Evolutionary conservation across 2,797 vertebrate genomes (phyloP), one percentile per base, ranked within the genome.

Genomic region (Dallia pectoralis): DNA sequence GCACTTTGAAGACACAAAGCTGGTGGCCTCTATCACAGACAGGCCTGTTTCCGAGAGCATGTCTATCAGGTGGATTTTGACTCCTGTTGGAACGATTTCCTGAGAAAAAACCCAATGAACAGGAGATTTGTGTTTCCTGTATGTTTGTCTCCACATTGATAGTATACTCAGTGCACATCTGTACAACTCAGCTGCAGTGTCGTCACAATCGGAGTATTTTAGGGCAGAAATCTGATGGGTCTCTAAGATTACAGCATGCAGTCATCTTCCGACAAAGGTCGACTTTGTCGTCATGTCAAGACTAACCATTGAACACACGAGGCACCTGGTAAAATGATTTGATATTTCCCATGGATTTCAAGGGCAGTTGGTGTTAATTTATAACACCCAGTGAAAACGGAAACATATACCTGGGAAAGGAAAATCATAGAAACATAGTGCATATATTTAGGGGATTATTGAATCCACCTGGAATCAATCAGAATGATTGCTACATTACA

Each of bases 1-100:
- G 97, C 97, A 97, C 91, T 93, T 96, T 91, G 96, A 95, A 82
- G 96, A 98, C 79, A 99, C 97, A 82, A 99, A 98, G 88, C 97
- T 96, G 80, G 96, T 99, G 79, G 94, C 96, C 92, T 98, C 97
- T 74, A 98, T 95, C 78, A 93, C 95, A 82, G 95, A 71, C 78
- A 98, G 89, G 74, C 97, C 96, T 72, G 96, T 94, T 91, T 91
- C 93, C 63, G 97, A 98, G 78, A 99, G 96, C 87, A 87, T 93
- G 88, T 97, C 93, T 89, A 97, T 97, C 87, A 99, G 93, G 87
- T 96, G 94, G 86, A 98, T 96, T 96, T 99, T 98, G 71, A 87
- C 91, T 88, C 89, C 93, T 74, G 96, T 98, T 73, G 95, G 95
- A 84, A 98, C 94, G 85, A 97, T 95, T 89, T 94, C 91, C 97